phyloP scores from a whole-genome alignment of 2,797 vertebrate genomes.

The Diceros bicornis region DNA sequence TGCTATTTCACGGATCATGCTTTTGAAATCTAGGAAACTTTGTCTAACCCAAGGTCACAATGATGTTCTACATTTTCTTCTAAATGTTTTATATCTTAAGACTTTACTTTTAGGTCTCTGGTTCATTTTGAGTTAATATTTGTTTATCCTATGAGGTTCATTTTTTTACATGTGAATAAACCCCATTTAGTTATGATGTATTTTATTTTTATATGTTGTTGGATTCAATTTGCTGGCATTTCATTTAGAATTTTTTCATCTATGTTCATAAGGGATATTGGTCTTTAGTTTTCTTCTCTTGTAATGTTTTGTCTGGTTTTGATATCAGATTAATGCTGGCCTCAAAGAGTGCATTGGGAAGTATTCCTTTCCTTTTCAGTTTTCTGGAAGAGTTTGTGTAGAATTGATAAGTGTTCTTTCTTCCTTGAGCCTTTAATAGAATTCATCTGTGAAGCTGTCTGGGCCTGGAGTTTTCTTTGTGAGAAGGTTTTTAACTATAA shows the following conservation, averaged over 20 bases:
- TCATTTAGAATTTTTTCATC: neutral
- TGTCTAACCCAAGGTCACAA: neutral
- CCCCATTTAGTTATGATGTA: neutral
- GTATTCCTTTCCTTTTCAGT: neutral
- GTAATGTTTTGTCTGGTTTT: neutral
- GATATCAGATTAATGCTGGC: neutral
- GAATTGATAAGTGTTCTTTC: neutral
- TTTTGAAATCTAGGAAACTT: slow-evolving; percentile 2
- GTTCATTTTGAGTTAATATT: neutral
- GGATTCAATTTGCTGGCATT: neutral
- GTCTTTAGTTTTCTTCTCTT: neutral
- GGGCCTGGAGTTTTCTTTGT: neutral
- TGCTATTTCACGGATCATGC: neutral
- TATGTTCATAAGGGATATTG: neutral
- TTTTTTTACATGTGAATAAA: neutral
- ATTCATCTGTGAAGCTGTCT: neutral
- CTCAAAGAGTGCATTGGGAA: neutral
- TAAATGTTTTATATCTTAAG: neutral
- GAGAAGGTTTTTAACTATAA: neutral
- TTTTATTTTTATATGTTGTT: neutral
- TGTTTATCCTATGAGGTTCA: neutral
- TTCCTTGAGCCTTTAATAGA: neutral
- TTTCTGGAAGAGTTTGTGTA: neutral
- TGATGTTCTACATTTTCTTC: neutral
- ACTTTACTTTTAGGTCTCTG: neutral